Evolutionary conservation across 2,113 vertebrate species (phyloP), one percentile per base, ranked within the genome.

Genomic region (Anolis carolinensis): DNA sequence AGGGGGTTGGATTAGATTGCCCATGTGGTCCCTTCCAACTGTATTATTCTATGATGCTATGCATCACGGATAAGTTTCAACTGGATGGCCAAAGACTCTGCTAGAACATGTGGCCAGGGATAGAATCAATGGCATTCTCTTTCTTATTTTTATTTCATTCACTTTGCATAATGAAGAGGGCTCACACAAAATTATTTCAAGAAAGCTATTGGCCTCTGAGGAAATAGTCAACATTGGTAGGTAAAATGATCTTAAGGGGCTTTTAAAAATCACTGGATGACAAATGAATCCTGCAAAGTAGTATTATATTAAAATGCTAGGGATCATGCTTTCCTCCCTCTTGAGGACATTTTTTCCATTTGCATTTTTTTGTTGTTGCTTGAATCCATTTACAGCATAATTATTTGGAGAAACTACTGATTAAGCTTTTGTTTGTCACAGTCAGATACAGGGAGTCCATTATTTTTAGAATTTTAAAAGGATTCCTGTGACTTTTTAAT

Each of bases 351-450:
- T 89, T 89, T 44, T 90, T 93, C 48, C 85, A 87, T 86, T 76
- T 92, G 72, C 91, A 79, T 74, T 71, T 75, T 34, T 1, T 55
- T 62, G 82, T 85, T 25, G 63, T 7, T 30, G 2, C 86, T 89
- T 89, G 90, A 88, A 89, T 94, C 93, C 92, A 93, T 94, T 94
- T 92, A 89, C 80, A 74, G 70, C 74, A 86, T 86, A 94, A 95
- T 96, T 95, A 95, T 85, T 92, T 84, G 67, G 82, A 87, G 85
- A 92, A 95, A 93, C 87, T 85, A 94, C 62, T 90, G 79, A 93
- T 91, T 90, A 71, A 67, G 89, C 79, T 36, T 0, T 0, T 74
- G 92, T 95, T 93, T 85, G 44, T 36, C 89, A 89, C 89, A 86
- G 85, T 89, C 62, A 89, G 91, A 86, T 79, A 59, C 74, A 87